phyloP scores from a whole-genome alignment of 2,797 vertebrate species.

The Kryptopterus vitreolus region DNA sequence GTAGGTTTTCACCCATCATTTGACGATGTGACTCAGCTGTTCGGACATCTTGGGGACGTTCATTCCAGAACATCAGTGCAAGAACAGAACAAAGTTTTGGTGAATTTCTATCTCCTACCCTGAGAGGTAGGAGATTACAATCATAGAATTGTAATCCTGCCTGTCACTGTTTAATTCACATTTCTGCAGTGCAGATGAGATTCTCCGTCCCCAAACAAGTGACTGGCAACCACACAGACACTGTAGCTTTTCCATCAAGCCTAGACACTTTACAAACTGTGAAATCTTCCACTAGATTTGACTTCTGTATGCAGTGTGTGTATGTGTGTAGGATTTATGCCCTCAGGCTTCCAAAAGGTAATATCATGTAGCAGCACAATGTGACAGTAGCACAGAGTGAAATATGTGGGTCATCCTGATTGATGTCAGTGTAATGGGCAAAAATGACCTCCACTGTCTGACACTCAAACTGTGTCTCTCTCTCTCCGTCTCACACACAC shows the following conservation, averaged over 20 bases:
- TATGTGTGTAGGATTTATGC: neutral
- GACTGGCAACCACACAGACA: neutral
- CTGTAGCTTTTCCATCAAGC: neutral
- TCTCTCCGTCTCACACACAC: neutral
- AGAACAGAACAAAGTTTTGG: no score
- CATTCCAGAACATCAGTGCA: no score
- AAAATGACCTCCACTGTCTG: constrained; percentile 8
- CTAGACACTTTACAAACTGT: constrained; percentile 3
- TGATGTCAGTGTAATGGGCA: constrained; percentile 24
- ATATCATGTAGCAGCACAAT: constrained; percentile 24
- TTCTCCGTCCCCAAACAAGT: neutral
- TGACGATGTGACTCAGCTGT: no score
- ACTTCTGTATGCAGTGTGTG: neutral
- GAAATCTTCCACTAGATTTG: neutral
- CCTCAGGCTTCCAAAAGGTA: constrained; percentile 11
- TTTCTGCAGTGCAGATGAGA: neutral
- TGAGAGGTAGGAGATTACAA: neutral
- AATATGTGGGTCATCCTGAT: constrained; percentile 37
- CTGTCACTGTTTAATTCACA: neutral
- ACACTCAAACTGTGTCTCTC: constrained; percentile 11
- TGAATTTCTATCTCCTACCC: no score
- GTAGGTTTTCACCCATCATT: no score
- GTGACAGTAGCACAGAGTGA: constrained; percentile 26
- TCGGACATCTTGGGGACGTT: no score
- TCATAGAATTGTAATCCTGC: neutral